Evolutionary conservation across 1,140 invertebrate genomes (phyloP).

Genomic region (Pomacea maculata): DNA sequence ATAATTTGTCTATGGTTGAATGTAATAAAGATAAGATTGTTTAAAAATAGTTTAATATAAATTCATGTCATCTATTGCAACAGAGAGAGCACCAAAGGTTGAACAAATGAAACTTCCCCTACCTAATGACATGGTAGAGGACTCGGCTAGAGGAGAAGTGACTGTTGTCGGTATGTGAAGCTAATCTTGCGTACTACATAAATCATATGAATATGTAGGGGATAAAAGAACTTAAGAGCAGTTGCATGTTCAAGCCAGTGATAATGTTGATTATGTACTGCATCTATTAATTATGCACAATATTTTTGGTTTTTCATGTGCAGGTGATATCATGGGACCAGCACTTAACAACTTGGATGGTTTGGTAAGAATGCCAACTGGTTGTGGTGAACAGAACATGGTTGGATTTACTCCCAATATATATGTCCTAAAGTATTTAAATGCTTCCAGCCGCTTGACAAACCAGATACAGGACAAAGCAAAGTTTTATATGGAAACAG

Average conservation of each 20-base stretch:
- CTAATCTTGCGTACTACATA: too few species aligned
- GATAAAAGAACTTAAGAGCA: too few species aligned
- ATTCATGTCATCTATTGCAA: background rate
- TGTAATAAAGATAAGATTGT: too few species aligned
- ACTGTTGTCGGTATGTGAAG: conserved; percentile 41
- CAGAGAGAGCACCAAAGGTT: conserved; percentile 14
- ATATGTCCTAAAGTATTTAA: conserved; percentile 84
- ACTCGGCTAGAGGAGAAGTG: conserved; percentile 49
- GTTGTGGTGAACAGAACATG: conserved; percentile 97
- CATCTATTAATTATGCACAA: background rate
- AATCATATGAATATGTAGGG: too few species aligned
- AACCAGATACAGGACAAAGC: conserved; percentile 78
- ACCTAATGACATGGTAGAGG: conserved; percentile 42
- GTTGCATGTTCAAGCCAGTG: too few species aligned
- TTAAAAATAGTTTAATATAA: too few species aligned
- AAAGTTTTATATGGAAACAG: conserved; percentile 79
- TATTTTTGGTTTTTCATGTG: conserved; percentile 1
- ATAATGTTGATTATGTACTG: too few species aligned
- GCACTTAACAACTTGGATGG: conserved; percentile 66
- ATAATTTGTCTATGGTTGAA: too few species aligned
- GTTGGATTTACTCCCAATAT: conserved; percentile 91
- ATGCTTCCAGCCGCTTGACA: conserved; percentile 72
- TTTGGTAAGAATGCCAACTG: conserved; percentile 83
- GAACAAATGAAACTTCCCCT: conserved; percentile 35
- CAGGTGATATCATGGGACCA: conserved; percentile 65